Percentiles rank a stretch among this genome's conserved stretches.
Conservation (phyloP, 2,888 invertebrate species). For the Drosophila kokeensis region DNA sequence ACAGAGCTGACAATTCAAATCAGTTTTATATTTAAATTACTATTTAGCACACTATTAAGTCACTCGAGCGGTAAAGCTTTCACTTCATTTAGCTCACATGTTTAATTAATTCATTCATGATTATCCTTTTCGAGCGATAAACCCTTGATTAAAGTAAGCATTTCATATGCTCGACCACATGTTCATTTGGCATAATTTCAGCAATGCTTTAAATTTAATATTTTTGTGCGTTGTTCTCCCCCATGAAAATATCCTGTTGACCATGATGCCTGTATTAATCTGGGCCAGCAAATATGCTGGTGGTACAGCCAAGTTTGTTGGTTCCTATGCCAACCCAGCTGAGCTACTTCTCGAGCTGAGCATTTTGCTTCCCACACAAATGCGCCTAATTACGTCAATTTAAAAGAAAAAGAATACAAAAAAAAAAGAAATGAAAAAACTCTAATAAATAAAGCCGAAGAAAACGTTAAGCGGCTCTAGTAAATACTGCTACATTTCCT, state of each 20-base stretch:
- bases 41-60: neutral
- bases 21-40: neutral
- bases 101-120: neutral
- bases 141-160: neutral
- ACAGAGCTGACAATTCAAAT: neutral
- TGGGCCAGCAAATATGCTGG: conserved; percentile 1
- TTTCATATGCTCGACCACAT: neutral
- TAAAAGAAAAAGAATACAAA: conserved; percentile 37
- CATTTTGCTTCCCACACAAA: conserved; percentile 54
- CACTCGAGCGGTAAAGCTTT: neutral
- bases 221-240: conserved; percentile 1
- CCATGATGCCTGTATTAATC: neutral
- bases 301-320: conserved; percentile 8
- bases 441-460: conserved; percentile 18
- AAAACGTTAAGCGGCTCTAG: conserved; percentile 53
- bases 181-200: neutral
- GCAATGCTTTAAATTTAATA: conserved; percentile 6
- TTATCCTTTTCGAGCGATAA: neutral
- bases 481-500: conserved; percentile 42
- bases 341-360: conserved; percentile 30
- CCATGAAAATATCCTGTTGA: neutral
- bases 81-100: neutral
- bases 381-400: conserved; percentile 69
- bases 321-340: conserved; percentile 36
- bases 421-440: conserved; percentile 5